phyloP scores from a whole-genome alignment of 2,797 vertebrate species.

The Cyclopterus lumpus region DNA sequence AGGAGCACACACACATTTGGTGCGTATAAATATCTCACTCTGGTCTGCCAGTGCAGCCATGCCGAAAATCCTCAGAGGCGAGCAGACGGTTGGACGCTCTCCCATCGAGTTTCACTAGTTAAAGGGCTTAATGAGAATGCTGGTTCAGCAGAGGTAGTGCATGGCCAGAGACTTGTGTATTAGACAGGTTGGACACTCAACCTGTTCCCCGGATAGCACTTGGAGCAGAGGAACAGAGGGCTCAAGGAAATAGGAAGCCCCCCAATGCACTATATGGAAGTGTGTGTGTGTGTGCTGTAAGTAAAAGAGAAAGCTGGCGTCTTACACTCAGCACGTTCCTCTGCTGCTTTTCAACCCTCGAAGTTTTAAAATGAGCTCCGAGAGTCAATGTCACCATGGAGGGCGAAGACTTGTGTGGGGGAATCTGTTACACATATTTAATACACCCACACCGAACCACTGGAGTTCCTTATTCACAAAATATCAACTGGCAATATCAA shows the following conservation, averaged over 20 bases:
- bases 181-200: conserved; percentile 47
- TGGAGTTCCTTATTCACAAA: conserved; percentile 22
- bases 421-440: conserved; percentile 31
- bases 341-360: conserved; percentile 16
- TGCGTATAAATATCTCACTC: conserved; percentile 70
- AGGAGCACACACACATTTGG: conserved; percentile 66
- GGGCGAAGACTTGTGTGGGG: conserved; percentile 16
- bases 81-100: conserved; percentile 63
- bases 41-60: conserved; percentile 62
- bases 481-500: conserved; percentile 26
- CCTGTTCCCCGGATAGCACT: conserved; percentile 43
- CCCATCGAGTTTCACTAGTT: conserved; percentile 67
- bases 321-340: conserved; percentile 46
- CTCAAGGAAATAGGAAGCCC: conserved; percentile 55
- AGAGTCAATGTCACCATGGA: conserved; percentile 30
- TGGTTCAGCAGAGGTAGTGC: conserved; percentile 72
- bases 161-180: conserved; percentile 49
- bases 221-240: conserved; percentile 41
- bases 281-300: conserved; percentile 47
- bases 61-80: conserved; percentile 67
- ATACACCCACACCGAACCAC: conserved; percentile 16
- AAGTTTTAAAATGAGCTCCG: conserved; percentile 17
- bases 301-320: conserved; percentile 43
- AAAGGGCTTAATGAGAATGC: conserved; percentile 72
- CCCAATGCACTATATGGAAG: conserved; percentile 25